A percentile compares a stretch with the other conserved stretches of the same genome.
These are phyloP conservation scores for Rhea pennata DNA, from an alignment of 2,113 vertebrate species.

Conservation along the genomic window DNA sequence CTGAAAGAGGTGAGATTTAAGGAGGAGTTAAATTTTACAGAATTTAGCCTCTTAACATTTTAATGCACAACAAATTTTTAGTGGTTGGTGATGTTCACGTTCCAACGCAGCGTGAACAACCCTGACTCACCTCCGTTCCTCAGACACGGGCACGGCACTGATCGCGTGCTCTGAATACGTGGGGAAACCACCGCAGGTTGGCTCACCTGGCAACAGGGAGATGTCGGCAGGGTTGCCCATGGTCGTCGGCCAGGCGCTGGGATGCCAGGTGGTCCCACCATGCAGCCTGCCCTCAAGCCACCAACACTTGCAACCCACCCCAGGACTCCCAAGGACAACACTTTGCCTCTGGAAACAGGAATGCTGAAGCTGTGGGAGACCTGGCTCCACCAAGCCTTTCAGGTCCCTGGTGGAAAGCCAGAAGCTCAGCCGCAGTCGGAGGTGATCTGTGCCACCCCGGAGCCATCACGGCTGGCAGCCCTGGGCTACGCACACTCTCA, in stretches of 20 bases:
- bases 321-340: rapidly evolving
- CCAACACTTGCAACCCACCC: rapidly evolving
- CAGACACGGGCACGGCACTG: background rate
- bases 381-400: background rate
- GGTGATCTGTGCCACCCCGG: background rate
- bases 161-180: rapidly evolving
- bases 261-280: rapidly evolving
- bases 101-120: rapidly evolving
- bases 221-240: rapidly evolving
- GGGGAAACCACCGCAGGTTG: background rate
- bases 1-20: background rate
- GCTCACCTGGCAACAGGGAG: background rate
- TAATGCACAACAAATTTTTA: background rate
- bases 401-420: background rate
- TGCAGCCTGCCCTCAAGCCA: background rate
- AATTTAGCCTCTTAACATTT: background rate
- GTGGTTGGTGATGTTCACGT: background rate
- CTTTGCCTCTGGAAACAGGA: rapidly evolving
- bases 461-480: background rate
- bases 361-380: rapidly evolving
- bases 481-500: background rate
- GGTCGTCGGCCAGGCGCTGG: background rate
- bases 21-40: background rate
- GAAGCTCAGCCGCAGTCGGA: background rate
- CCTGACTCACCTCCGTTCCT: background rate